These are phyloP conservation scores for Lasioglossum malachurum DNA, from an alignment of 2,888 invertebrate species.

Conservation along the genomic window DNA sequence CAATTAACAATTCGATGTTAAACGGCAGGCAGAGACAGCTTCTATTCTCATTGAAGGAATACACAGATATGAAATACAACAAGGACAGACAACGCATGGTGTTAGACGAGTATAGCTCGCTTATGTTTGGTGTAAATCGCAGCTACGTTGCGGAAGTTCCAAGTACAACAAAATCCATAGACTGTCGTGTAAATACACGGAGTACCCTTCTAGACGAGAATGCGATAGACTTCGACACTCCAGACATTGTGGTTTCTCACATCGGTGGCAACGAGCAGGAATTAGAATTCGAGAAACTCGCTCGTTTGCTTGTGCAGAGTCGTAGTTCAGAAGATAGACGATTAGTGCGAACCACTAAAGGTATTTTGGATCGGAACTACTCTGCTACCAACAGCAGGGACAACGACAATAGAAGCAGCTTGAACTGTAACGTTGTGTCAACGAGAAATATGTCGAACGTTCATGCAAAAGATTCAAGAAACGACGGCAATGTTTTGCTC, in stretches of 20 bases:
- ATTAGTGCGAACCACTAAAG: not conserved
- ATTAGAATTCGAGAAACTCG: conserved; percentile 56
- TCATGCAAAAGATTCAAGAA: not conserved
- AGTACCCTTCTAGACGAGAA: conserved; percentile 48
- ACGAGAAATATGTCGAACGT: not conserved
- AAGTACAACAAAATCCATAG: conserved; percentile 34
- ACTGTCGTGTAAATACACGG: conserved; percentile 53
- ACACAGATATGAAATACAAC: conserved; percentile 18
- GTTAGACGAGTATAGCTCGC: conserved; percentile 64
- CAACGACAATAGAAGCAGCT: not conserved
- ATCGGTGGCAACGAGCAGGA: conserved; percentile 57
- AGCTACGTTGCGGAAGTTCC: not conserved
- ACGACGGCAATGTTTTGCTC: not conserved
- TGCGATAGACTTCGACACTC: conserved; percentile 59
- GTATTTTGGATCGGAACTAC: not conserved
- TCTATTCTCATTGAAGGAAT: conserved; percentile 55
- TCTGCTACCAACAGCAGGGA: not conserved
- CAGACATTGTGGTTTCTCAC: conserved; percentile 47
- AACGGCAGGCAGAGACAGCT: conserved; percentile 74
- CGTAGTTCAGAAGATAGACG: not conserved
- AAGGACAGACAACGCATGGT: not conserved
- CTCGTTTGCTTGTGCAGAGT: conserved; percentile 9
- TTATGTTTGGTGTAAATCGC: conserved; percentile 73
- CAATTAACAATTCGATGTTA: conserved; percentile 61
- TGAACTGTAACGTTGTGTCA: not conserved